Base-by-base conservation (phyloP, 2,113 vertebrate species). In the Plotosus lineatus region DNA sequence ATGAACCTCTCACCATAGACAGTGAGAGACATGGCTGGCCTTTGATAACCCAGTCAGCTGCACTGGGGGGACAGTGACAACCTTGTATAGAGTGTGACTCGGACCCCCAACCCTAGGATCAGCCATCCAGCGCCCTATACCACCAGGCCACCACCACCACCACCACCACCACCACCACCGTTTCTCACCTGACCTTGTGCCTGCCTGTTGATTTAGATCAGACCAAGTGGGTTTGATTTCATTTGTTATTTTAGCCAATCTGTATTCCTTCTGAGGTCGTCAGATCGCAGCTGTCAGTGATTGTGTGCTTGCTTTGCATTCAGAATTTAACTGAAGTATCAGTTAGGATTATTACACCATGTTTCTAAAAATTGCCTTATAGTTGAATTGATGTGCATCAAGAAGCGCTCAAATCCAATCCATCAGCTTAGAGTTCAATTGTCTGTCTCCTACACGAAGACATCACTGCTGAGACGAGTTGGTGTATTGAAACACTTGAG, bases 391-490 rank as follows among this genome's bases (percentile, higher is more conserved):
- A 61, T 33, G 38, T 31, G 40, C 48, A 69, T 78, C 53, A 76
- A 77, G 80, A 80, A 77, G 77, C 31, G 7, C 77, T 86, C 50
- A 23, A 75, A 55, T 84, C 15, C 68, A 61, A 76, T 87, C 69
- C 72, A 81, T 83, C 78, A 82, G 81, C 69, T 83, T 48, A 46
- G 46, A 73, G 83, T 86, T 81, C 78, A 74, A 82, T 80, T 78
- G 48, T 50, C 50, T 78, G 21, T 65, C 26, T 75, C 63, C n/a
- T 51, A 58, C 56, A 71, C 66, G 81, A 58, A 53, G 73, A 61
- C 71, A 56, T 42, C 83, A 46, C 66, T 77, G 17, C 55, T 53
- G 51, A 79, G 53, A 80, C 10, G 63, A 40, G 46, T 50, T 65
- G 48, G 48, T 31, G 38, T 36, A 83, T 83, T 82, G 74, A 66